Evolutionary conservation across 23 tunicate species (phyloP).

Genomic region (Diplosoma virens): DNA sequence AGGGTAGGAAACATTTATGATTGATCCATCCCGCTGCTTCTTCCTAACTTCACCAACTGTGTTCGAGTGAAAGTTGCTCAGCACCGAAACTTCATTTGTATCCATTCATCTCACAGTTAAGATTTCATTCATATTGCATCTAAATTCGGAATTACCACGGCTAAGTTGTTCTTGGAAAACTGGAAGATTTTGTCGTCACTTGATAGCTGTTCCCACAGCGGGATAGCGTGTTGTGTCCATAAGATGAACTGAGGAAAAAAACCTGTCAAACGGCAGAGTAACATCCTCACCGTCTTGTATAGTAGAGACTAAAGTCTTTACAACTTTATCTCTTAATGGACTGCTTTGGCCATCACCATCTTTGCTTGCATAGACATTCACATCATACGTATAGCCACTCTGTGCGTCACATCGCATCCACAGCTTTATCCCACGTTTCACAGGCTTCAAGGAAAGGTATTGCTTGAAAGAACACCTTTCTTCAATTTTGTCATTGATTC

Average conservation of each 20-base stretch:
- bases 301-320: slow-evolving; percentile 26
- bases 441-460: slow-evolving; percentile 40
- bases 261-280: slow-evolving; percentile 28
- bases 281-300: slow-evolving; percentile 24
- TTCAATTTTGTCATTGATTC: slow-evolving; percentile 27
- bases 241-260: slow-evolving; percentile 36
- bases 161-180: slow-evolving; percentile 24
- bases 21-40: slow-evolving; percentile 29
- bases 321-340: slow-evolving; percentile 28
- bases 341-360: slow-evolving; percentile 28
- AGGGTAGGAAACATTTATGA: slow-evolving; percentile 12
- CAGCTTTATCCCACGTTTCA: slow-evolving; percentile 37
- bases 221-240: slow-evolving; percentile 26
- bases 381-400: slow-evolving; percentile 22
- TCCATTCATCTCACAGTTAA: slow-evolving; percentile 19
- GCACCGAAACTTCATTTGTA: slow-evolving; percentile 24
- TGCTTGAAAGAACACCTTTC: slow-evolving; percentile 37
- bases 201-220: slow-evolving; percentile 36
- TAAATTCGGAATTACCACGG: slow-evolving; percentile 31
- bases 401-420: slow-evolving; percentile 32
- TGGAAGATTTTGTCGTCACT: slow-evolving; percentile 26
- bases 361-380: slow-evolving; percentile 26
- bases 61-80: slow-evolving; percentile 27
- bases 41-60: slow-evolving; percentile 32
- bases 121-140: slow-evolving; percentile 5